Evolutionary conservation across 2,113 vertebrate genomes (phyloP).

Genomic region (Pygoscelis adeliae): DNA sequence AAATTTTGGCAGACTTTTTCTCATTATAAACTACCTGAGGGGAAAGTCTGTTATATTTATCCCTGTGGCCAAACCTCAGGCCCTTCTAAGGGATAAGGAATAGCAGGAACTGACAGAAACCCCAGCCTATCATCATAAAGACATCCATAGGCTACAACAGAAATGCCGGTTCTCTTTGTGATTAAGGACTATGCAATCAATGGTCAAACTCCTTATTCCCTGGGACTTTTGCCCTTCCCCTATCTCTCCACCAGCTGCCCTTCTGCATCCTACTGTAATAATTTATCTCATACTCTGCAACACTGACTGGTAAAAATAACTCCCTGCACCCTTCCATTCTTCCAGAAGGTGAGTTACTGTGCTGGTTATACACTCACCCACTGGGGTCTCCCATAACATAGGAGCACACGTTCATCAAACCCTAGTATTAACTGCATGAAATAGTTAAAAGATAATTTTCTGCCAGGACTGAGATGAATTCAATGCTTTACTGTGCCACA

Average conservation of each 20-base stretch:
- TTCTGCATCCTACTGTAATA: neutral
- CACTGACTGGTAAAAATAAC: neutral
- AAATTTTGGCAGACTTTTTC: neutral
- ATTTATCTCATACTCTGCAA: neutral
- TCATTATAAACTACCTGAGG: neutral
- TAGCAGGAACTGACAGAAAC: neutral
- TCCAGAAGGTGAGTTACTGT: neutral
- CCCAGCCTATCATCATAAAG: neutral
- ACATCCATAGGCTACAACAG: neutral
- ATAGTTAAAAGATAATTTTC: neutral
- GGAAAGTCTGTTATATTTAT: neutral
- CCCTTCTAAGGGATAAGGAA: neutral
- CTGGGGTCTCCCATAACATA: rapidly evolving
- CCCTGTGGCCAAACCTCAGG: neutral
- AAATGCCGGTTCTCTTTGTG: neutral
- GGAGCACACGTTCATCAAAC: neutral
- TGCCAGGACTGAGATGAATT: neutral
- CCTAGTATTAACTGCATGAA: neutral
- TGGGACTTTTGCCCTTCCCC: neutral
- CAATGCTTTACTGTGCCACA: neutral
- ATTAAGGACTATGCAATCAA: neutral
- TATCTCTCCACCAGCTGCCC: neutral
- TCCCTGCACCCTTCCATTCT: neutral
- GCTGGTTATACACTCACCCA: neutral
- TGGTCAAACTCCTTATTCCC: neutral